Evolutionary conservation across 2,888 invertebrate species (phyloP).

Genomic region (Rhagophthalmus giganteus): DNA sequence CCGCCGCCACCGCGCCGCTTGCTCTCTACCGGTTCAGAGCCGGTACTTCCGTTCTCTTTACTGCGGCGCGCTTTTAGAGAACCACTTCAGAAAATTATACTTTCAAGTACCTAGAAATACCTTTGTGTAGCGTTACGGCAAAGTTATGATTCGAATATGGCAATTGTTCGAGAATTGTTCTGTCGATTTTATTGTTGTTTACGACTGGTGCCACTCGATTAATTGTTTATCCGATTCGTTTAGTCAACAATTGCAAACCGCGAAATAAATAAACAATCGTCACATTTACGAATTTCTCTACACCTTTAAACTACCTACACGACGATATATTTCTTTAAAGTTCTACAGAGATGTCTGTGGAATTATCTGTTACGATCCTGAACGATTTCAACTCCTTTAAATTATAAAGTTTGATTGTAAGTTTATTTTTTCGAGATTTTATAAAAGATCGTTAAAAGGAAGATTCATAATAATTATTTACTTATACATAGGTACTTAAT

Average conservation of each 20-base stretch:
- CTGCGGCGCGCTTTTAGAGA: slow-evolving; percentile 20
- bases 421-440: too few relatives aligned
- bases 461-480: too few relatives aligned
- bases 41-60: slow-evolving; percentile 30
- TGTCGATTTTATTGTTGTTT: slow-evolving; percentile 12
- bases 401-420: too few relatives aligned
- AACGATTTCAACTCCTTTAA: too few relatives aligned
- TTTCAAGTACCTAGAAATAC: slow-evolving; percentile 32
- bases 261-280: background rate
- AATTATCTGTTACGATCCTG: too few relatives aligned
- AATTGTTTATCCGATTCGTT: slow-evolving; percentile 6
- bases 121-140: slow-evolving; percentile 26
- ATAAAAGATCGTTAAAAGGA: too few relatives aligned
- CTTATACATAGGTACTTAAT: too few relatives aligned
- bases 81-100: slow-evolving; percentile 30
- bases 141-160: slow-evolving; percentile 27
- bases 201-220: slow-evolving; percentile 14
- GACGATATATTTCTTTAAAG: too few relatives aligned
- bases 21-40: slow-evolving; percentile 32
- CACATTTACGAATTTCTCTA: too few relatives aligned
- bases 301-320: too few relatives aligned
- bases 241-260: slow-evolving; percentile 1
- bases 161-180: slow-evolving; percentile 12
- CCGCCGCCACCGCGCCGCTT: too few relatives aligned
- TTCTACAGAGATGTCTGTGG: too few relatives aligned